phyloP scores from a whole-genome alignment of 1,140 invertebrate genomes.

The Dryas iulia region DNA sequence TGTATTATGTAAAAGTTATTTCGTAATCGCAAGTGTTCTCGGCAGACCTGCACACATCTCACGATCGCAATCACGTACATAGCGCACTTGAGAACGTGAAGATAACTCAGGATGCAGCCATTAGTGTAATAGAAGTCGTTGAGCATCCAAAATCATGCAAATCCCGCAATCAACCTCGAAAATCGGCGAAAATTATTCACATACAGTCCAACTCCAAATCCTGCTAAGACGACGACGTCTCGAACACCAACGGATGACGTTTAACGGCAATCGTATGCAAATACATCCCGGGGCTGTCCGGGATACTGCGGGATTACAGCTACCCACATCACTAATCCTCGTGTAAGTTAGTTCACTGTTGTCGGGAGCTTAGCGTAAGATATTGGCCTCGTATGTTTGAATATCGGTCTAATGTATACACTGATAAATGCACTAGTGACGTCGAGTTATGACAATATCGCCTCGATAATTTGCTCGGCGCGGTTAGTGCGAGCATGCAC shows the following conservation, averaged over 20 bases:
- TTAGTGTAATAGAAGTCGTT: conserved; percentile 30
- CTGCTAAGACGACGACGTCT: conserved; percentile 60
- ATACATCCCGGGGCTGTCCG: conserved; percentile 54
- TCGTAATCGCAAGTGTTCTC: neutral
- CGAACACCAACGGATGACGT: conserved; percentile 59
- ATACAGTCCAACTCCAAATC: conserved; percentile 45
- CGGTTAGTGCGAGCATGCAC: conserved; percentile 27
- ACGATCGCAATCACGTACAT: conserved; percentile 6
- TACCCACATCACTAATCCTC: conserved; percentile 59
- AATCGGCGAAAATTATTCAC: conserved; percentile 56
- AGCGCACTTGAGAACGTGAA: conserved; percentile 19
- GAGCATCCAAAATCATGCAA: conserved; percentile 43
- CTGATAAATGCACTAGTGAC: conserved; percentile 38
- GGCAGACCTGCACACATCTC: neutral
- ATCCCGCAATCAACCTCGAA: conserved; percentile 47
- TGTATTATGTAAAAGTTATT: neutral
- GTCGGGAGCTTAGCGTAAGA: conserved; percentile 65
- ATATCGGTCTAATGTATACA: conserved; percentile 46
- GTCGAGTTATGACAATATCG: conserved; percentile 42
- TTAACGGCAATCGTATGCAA: conserved; percentile 68
- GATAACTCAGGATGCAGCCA: conserved; percentile 34
- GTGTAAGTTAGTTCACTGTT: conserved; percentile 50
- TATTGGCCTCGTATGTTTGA: conserved; percentile 53
- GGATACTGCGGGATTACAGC: conserved; percentile 53
- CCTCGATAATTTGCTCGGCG: conserved; percentile 29